Percentiles rank a stretch among this genome's conserved stretches.
These are phyloP conservation scores for Epinephelus moara DNA, from an alignment of 2,113 vertebrate species.

Conservation along the genomic window DNA sequence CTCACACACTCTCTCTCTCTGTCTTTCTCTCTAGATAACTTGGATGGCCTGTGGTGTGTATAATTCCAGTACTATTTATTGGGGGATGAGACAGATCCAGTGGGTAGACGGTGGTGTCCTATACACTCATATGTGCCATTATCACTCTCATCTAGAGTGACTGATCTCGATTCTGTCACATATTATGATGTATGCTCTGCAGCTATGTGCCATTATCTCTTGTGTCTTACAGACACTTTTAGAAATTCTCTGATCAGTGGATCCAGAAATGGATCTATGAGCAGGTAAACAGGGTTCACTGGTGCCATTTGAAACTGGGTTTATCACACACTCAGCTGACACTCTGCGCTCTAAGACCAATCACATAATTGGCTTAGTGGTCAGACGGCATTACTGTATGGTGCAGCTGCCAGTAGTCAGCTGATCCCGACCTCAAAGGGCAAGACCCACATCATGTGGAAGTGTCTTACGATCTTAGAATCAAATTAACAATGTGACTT, in stretches of 20 bases:
- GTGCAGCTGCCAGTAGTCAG: conserved; percentile 45
- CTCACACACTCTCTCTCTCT: conserved; percentile 1
- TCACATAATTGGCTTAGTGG: conserved; percentile 77
- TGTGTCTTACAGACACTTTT: not conserved
- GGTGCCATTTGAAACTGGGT: conserved; percentile 12
- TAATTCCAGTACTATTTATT: conserved; percentile 59
- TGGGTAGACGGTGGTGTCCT: not conserved
- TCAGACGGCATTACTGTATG: conserved; percentile 39
- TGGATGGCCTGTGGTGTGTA: conserved; percentile 64
- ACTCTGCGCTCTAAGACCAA: conserved; percentile 32
- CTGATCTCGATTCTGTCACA: not conserved
- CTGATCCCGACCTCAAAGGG: conserved; percentile 48
- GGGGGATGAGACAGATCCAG: not conserved
- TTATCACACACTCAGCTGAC: conserved; percentile 46
- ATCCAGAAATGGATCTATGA: not conserved
- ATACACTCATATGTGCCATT: conserved; percentile 20
- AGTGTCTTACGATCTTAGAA: not conserved
- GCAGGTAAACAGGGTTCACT: conserved; percentile 17
- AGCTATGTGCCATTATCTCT: conserved; percentile 2
- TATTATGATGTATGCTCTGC: not conserved
- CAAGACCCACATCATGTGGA: conserved; percentile 4
- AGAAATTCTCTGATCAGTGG: not conserved
- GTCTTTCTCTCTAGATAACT: conserved; percentile 28
- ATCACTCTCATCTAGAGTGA: conserved; percentile 27
- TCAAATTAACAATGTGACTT: not conserved